Conservation (phyloP, 2,113 vertebrate genomes). For the Gobius niger region DNA sequence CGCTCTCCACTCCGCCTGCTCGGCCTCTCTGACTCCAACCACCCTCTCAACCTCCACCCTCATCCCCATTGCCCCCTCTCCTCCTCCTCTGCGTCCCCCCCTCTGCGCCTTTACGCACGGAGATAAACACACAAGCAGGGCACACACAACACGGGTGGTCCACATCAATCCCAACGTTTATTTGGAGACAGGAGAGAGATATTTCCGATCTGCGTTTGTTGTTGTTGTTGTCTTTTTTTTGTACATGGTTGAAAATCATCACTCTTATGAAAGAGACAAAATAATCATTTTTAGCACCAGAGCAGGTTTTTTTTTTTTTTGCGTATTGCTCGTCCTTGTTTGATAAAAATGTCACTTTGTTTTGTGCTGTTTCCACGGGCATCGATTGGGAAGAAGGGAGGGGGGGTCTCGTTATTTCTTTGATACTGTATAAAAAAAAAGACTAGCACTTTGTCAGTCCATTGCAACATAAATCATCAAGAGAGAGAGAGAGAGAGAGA, state of each 20-base stretch:
- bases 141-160: constrained; percentile 68
- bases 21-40: neutral
- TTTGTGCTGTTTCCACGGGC: constrained; percentile 72
- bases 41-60: neutral
- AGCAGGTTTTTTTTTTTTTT: constrained; percentile 58
- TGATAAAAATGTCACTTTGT: constrained; percentile 68
- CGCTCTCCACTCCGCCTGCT: too few relatives aligned
- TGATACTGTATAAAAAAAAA: constrained; percentile 58
- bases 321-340: constrained; percentile 61
- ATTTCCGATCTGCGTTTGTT: constrained; percentile 60
- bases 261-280: constrained; percentile 58
- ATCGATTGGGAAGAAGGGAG: constrained; percentile 35
- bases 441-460: constrained; percentile 69
- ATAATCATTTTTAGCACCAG: constrained; percentile 79
- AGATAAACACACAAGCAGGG: constrained; percentile 63
- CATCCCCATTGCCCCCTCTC: neutral
- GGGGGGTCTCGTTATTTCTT: constrained; percentile 55
- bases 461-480: constrained; percentile 60
- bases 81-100: constrained; percentile 24
- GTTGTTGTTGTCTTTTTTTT: constrained; percentile 34
- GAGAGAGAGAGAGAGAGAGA: too few relatives aligned
- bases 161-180: constrained; percentile 77
- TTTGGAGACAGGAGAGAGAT: constrained; percentile 69
- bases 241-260: constrained; percentile 75
- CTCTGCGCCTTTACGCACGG: constrained; percentile 31